Evolutionary conservation across 2,888 invertebrate species (phyloP).

Genomic region (Mesorhabditis sp.): DNA sequence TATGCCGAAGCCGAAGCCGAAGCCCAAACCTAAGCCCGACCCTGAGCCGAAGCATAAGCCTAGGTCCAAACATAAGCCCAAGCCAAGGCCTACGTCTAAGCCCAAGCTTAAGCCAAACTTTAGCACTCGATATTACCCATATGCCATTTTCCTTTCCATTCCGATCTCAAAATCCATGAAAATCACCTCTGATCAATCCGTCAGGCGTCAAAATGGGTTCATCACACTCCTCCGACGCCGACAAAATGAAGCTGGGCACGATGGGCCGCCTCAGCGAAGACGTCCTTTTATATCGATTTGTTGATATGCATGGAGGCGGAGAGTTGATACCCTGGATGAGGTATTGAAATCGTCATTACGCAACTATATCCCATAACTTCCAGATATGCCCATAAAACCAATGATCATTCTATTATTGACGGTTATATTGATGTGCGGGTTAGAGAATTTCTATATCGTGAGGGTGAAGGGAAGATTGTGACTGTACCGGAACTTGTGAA

Average conservation of each 20-base stretch:
- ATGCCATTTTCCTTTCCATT: background rate
- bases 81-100: no score
- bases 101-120: no score
- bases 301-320: constrained; percentile 88
- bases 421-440: constrained; percentile 61
- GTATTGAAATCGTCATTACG: constrained; percentile 7
- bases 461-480: constrained; percentile 83
- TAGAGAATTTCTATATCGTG: constrained; percentile 86
- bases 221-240: constrained; percentile 21
- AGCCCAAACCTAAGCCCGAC: no score
- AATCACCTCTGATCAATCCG: background rate
- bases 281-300: constrained; percentile 62
- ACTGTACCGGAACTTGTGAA: constrained; percentile 84
- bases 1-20: no score
- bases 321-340: constrained; percentile 73
- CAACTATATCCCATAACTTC: constrained; percentile 9
- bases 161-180: background rate
- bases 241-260: constrained; percentile 22
- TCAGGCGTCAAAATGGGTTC: constrained; percentile 23
- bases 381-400: constrained; percentile 50
- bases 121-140: no score
- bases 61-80: no score
- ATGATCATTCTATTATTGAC: constrained; percentile 44
- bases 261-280: constrained; percentile 34
- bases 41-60: no score